Conservation (phyloP, 2,113 vertebrate genomes). For the Urocolius indicus region DNA sequence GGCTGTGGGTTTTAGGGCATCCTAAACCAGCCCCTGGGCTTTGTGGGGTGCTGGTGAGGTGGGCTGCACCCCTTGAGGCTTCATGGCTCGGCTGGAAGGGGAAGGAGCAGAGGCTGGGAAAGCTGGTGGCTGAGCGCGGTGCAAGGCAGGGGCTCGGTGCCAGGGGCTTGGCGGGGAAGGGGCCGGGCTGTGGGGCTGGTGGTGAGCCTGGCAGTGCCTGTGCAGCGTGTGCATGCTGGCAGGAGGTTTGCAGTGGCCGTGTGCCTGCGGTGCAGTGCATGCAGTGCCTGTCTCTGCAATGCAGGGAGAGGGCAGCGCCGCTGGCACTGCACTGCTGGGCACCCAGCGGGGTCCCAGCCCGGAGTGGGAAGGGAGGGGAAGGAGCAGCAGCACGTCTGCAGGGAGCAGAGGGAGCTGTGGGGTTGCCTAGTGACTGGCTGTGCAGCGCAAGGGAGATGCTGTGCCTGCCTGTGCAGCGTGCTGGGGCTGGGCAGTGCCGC, state of each 20-base stretch:
- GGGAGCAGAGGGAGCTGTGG: background rate
- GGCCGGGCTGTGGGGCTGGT: background rate
- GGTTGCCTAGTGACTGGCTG: constrained; percentile 66
- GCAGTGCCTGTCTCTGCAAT: constrained; percentile 44
- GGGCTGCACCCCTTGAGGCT: background rate
- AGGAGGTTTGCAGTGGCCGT: background rate
- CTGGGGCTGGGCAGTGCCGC: background rate
- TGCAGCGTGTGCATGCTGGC: background rate
- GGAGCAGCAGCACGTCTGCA: constrained; percentile 15
- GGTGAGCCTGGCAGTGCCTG: background rate
- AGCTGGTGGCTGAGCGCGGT: background rate
- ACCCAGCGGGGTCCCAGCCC: background rate
- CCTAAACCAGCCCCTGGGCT: background rate
- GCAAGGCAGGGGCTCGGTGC: background rate
- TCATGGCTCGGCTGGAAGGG: background rate
- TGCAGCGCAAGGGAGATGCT: constrained; percentile 34
- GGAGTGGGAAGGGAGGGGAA: constrained; percentile 6
- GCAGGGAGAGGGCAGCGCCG: background rate
- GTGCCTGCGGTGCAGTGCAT: background rate
- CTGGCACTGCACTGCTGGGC: background rate
- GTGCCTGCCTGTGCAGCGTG: background rate
- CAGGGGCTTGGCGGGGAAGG: background rate
- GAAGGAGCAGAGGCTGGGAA: rapidly evolving
- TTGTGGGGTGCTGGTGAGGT: background rate
- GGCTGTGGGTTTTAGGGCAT: background rate